phyloP scores from a whole-genome alignment of 1,140 invertebrate species.

The Diuraphis noxia region DNA sequence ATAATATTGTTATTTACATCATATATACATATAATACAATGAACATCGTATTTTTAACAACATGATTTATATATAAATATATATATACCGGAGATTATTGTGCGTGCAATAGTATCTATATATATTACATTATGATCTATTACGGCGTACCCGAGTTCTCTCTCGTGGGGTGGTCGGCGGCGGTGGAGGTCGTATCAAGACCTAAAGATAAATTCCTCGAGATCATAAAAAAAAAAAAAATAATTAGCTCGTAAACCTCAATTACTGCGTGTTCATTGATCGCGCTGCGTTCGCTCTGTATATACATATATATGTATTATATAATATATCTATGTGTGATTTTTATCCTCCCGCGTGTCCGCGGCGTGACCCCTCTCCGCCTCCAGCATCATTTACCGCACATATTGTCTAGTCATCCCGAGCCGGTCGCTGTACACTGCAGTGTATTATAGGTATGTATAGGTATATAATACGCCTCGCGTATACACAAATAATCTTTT shows the following conservation, averaged over 20 bases:
- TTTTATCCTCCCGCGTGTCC: background rate
- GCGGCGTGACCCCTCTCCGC: background rate
- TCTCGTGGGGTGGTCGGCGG: slow-evolving; percentile 8
- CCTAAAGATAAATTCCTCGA: slow-evolving; percentile 23
- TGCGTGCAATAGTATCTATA: background rate
- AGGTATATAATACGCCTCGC: background rate
- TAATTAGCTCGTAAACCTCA: slow-evolving; percentile 44
- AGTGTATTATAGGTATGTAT: background rate
- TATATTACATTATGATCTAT: background rate
- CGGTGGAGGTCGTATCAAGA: background rate
- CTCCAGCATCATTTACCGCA: slow-evolving; percentile 20
- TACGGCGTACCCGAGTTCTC: background rate
- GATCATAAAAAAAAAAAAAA: slow-evolving; percentile 15
- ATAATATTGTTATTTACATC: background rate
- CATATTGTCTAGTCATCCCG: slow-evolving; percentile 49
- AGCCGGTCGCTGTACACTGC: background rate
- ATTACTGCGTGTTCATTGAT: slow-evolving; percentile 35
- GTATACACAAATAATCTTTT: slow-evolving; percentile 51
- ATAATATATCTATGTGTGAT: background rate
- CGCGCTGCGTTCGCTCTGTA: background rate
- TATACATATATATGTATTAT: background rate
- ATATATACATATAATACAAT: background rate
- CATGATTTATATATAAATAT: background rate
- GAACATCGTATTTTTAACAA: background rate
- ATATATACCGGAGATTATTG: background rate